Base-by-base conservation (phyloP, 2,888 invertebrate species). In the Scrobipalpa atriplicella region DNA sequence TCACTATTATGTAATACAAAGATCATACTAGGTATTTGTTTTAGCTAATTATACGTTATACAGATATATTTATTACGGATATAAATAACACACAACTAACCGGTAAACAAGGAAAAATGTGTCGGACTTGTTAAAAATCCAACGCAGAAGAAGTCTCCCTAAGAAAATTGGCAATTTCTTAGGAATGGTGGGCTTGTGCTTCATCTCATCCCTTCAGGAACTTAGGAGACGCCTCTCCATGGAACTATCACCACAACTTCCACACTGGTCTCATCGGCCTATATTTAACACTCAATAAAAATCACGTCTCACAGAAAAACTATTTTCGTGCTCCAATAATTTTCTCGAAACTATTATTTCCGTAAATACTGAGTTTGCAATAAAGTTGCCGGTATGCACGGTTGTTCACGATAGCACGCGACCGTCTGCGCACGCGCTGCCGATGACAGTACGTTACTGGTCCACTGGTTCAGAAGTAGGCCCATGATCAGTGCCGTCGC, bases 71-170 rank as follows among this genome's bases (percentile, higher is more conserved):
- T 36, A 7, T 13, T 16, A 18, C n/a, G 16, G 29, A 61, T 41
- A 61, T 61, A 38, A 60, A 58, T 64, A 47, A 68, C 43, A 36
- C 62, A 68, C 63, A 78, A 94, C 94, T 78, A 94, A 94, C 87
- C 95, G 93, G 86, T 95, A 94, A 77, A 95, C 90, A 78, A 95
- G 90, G 78, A 94, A 93, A 81, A 94, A 92, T 67, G 94, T 83
- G 79, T 95, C 94, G 38, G 94, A 94, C 80, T 94, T 94, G 67
- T 94, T 93, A 75, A 94, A 91, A 67, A 95, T 91, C 95, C 95
- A 95, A 72, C 94, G 94, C 64, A 94, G 85, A 60, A 94, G 82
- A 74, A 94, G 87, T 77, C 93, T 93, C 73, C 94, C 94, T 72
- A 94, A 81, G 70, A 93, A 85, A 81, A 87, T 81, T 67, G 90